phyloP scores from a whole-genome alignment of 2,113 vertebrate species.

The Calyptommatus sinebrachiatus region DNA sequence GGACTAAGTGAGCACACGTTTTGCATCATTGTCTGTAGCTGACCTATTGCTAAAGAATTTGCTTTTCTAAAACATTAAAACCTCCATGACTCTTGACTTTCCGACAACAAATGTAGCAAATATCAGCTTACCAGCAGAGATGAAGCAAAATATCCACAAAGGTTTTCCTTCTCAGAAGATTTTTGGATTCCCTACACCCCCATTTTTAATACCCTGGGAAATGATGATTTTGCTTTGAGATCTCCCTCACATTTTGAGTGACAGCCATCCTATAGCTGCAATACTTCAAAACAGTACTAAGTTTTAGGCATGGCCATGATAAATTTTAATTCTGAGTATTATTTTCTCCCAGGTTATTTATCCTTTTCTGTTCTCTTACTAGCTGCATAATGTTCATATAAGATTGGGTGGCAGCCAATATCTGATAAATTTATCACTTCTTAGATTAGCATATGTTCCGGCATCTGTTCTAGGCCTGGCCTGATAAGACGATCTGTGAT shows the following conservation, averaged over 20 bases:
- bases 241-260: neutral
- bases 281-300: neutral
- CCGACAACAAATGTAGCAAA: slow-evolving; percentile 30
- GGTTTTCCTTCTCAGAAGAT: too few relatives aligned
- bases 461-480: neutral
- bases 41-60: slow-evolving; percentile 19
- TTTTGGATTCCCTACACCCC: too few relatives aligned
- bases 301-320: neutral
- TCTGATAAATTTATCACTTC: neutral
- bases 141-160: neutral
- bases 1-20: slow-evolving; percentile 13
- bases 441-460: neutral
- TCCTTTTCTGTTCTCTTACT: neutral
- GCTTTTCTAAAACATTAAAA: slow-evolving; percentile 31
- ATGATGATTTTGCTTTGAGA: too few relatives aligned
- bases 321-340: neutral
- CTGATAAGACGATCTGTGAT: neutral
- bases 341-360: neutral
- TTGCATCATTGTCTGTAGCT: neutral
- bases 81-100: slow-evolving; percentile 28
- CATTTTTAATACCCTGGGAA: too few relatives aligned
- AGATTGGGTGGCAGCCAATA: neutral
- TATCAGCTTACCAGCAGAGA: neutral
- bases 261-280: neutral
- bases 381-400: neutral